phyloP scores from a whole-genome alignment of 2,113 vertebrate genomes.

The Turnix velox region DNA sequence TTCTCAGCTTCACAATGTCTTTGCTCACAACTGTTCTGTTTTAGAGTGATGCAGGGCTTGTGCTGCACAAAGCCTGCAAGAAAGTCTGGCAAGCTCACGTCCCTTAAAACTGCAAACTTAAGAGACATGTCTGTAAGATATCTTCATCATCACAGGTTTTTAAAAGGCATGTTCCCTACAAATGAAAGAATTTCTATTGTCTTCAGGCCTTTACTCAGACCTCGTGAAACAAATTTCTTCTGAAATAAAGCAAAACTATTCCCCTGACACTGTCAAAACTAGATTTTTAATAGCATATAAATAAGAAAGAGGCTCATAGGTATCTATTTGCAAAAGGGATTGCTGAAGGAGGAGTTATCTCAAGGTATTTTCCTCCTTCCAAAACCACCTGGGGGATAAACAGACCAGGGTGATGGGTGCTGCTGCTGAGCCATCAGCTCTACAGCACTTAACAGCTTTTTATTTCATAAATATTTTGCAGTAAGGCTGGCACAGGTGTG shows the following conservation, averaged over 20 bases:
- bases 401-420: neutral
- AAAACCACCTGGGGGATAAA: neutral
- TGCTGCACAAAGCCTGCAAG: neutral
- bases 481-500: neutral
- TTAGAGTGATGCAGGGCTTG: neutral
- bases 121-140: neutral
- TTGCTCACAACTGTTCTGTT: neutral
- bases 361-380: neutral
- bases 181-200: neutral
- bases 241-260: neutral
- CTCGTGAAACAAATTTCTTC: neutral
- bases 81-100: neutral
- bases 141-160: neutral
- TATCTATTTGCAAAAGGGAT: neutral
- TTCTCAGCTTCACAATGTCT: neutral
- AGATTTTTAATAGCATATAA: neutral
- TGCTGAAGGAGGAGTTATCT: neutral
- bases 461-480: neutral
- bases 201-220: neutral
- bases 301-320: neutral
- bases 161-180: neutral
- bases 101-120: fast-evolving
- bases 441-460: neutral
- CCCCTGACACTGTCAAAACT: neutral
- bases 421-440: neutral